Percentiles rank a stretch among this genome's conserved stretches.
Evolutionary conservation across 2,888 invertebrate species (phyloP).

Genomic region (Sthenelais limicola): DNA sequence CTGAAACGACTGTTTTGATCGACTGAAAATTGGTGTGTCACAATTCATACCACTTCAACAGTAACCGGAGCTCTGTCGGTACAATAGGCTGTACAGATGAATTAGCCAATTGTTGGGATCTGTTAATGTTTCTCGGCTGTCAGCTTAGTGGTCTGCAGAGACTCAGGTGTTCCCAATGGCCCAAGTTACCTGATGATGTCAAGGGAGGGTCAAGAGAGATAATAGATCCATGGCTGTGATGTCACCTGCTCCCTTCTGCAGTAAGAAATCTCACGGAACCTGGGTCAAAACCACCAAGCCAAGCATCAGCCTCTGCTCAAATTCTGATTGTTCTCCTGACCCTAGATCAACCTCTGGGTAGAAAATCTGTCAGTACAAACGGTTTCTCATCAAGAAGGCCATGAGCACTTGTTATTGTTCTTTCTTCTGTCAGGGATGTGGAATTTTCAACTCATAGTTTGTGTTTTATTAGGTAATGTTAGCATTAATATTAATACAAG

Average conservation of each 20-base stretch:
- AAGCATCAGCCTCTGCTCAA: neutral
- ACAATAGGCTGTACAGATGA: too few relatives aligned
- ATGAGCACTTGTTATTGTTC: too few relatives aligned
- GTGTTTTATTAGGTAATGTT: too few relatives aligned
- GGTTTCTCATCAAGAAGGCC: too few relatives aligned
- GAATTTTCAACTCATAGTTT: too few relatives aligned
- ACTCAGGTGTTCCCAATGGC: conserved; percentile 8
- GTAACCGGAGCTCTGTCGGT: conserved; percentile 24
- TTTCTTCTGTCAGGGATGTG: too few relatives aligned
- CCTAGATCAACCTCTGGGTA: too few relatives aligned
- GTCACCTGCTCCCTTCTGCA: conserved; percentile 17
- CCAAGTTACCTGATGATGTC: conserved; percentile 32
- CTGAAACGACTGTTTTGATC: too few relatives aligned
- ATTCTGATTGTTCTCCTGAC: conserved; percentile 11
- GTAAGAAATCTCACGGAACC: conserved; percentile 24
- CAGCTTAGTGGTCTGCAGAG: neutral
- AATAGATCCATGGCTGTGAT: conserved; percentile 22
- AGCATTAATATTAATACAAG: too few relatives aligned
- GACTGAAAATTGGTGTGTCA: too few relatives aligned
- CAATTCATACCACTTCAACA: conserved; percentile 28
- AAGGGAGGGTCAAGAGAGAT: conserved; percentile 12
- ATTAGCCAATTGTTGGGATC: conserved; percentile 33
- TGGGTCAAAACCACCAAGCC: conserved; percentile 14
- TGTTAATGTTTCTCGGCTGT: conserved; percentile 13
- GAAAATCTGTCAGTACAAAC: too few relatives aligned